Evolutionary conservation across 2,113 vertebrate species (phyloP).

Genomic region (Herpailurus yagouaroundi): DNA sequence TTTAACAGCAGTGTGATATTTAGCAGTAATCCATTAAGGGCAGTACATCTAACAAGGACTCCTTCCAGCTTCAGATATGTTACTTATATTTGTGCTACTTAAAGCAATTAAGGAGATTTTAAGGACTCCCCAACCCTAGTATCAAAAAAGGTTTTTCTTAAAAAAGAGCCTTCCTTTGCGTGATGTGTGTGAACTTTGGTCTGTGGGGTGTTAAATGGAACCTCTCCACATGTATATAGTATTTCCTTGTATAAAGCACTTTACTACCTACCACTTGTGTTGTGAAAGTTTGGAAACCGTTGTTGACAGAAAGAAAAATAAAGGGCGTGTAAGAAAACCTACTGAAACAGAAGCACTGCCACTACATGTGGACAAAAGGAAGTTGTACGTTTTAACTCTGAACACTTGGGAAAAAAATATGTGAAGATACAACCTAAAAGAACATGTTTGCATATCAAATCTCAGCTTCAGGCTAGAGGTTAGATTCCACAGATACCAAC

Average conservation of each 20-base stretch:
- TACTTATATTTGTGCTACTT: constrained; percentile 57
- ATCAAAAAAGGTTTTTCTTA: constrained; percentile 73
- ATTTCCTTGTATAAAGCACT: constrained; percentile 92
- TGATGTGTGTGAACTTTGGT: constrained; percentile 67
- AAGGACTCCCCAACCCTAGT: not conserved
- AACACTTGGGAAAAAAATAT: constrained; percentile 65
- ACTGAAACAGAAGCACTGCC: constrained; percentile 81
- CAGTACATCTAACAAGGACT: constrained; percentile 15
- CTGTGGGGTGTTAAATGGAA: constrained; percentile 76
- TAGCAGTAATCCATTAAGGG: constrained; percentile 25
- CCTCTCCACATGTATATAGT: constrained; percentile 82
- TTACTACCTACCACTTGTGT: constrained; percentile 86
- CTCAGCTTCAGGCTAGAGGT: constrained; percentile 78
- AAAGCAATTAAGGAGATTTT: constrained; percentile 59
- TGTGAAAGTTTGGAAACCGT: constrained; percentile 76
- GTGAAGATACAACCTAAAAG: constrained; percentile 76
- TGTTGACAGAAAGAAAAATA: constrained; percentile 74
- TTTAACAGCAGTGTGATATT: not conserved
- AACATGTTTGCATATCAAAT: constrained; percentile 81
- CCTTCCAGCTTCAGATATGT: not conserved
- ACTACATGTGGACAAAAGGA: constrained; percentile 60
- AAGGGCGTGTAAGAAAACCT: constrained; percentile 40
- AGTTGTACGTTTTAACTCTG: constrained; percentile 58
- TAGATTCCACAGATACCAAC: constrained; percentile 69
- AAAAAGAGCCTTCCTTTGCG: constrained; percentile 71